Base-by-base conservation (phyloP, 2,113 vertebrate species). In the Cololabis saira region DNA sequence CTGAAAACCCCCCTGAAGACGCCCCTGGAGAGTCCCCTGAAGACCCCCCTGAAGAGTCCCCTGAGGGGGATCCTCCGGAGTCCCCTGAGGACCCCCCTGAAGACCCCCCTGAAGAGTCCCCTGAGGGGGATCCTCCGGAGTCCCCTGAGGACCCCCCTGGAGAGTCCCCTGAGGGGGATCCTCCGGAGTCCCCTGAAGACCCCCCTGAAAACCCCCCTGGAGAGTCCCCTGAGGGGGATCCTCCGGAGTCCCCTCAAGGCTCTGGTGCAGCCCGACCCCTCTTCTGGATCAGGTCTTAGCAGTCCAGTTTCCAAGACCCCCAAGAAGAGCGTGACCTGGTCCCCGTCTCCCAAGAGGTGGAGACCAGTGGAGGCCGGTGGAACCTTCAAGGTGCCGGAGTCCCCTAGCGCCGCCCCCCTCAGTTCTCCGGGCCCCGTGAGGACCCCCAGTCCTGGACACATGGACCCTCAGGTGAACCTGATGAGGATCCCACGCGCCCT, bases 261-360 rank as follows among this genome's bases (percentile, higher is more conserved):
- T 54, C 90, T 92, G 1, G 42, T 50, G 9, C 74, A 73, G 11
- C 75, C 70, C 9, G 47, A 59, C 51, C 80, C 81, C 2, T 78
- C 86, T 62, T 64, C 52, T 37, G 18, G 47, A 24, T 15, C 66
- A 45, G 30, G 44, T 57, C 12, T 74, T 17, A 12, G 2, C 13
- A 68, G 62, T 15, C 66, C 80, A 56, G 1, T 54, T 13, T 61
- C 81, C 1, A 77, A 48, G 51, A 93, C 91, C 4, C 87, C 89
- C 48, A 85, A 69, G 40, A 75, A 91, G 61, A 84, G 60, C 18
- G 93, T 93, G 19, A 89, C 85, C 0, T 93, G 92, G 91, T 93
- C 93, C 60, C 92, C 93, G 0, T 90, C 91, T 15, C 91, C 91
- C 18, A 71, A 7, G 4, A 89, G 78, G 61, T 24, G 17, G 37